A percentile compares a stretch with the other conserved stretches of the same genome.
These are phyloP conservation scores for Trichonephila clavata DNA, from an alignment of 1,140 invertebrate genomes.

Conservation along the genomic window DNA sequence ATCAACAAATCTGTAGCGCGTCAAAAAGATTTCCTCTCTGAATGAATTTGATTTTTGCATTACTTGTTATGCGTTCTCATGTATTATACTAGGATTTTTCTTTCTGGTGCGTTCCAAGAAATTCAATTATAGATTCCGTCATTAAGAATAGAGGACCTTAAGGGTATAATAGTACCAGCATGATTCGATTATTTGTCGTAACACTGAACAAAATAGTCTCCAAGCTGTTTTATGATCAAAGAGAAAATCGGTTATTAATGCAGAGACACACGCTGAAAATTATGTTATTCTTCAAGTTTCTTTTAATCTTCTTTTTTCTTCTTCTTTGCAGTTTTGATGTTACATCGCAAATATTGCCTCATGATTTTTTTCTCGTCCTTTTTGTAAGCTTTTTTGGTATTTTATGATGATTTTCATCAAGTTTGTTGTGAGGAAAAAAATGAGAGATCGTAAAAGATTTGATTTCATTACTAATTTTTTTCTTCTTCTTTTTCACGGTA, in stretches of 20 bases:
- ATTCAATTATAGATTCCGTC: constrained; percentile 36
- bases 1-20: neutral
- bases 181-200: constrained; percentile 27
- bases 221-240: neutral
- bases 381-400: neutral
- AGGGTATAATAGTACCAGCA: neutral
- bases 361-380: neutral
- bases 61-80: neutral
- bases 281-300: neutral
- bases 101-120: neutral
- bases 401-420: constrained; percentile 5
- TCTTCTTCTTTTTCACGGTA: neutral
- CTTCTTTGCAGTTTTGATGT: neutral
- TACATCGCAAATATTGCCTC: neutral
- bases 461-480: neutral
- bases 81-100: neutral
- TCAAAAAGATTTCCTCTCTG: neutral
- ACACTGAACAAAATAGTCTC: neutral
- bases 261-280: neutral
- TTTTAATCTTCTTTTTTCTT: neutral
- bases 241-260: constrained; percentile 44
- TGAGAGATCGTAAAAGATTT: neutral
- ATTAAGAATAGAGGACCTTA: neutral
- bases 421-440: neutral
- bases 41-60: constrained; percentile 38